These are phyloP conservation scores for Gallirallus australis DNA, from an alignment of 2,797 vertebrate species.

Conservation along the genomic window DNA sequence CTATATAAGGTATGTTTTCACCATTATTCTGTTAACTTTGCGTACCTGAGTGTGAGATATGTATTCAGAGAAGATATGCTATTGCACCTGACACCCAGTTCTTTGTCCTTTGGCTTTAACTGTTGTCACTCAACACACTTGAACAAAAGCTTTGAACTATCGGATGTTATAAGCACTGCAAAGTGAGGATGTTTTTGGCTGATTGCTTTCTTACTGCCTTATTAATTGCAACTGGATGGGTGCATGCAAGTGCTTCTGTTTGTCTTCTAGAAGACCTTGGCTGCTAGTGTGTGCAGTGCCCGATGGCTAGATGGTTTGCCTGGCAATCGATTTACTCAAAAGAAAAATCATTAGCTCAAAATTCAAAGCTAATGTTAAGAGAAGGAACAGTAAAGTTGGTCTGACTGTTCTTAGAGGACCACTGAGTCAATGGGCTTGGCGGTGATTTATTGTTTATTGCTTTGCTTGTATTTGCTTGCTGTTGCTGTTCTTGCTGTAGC, in stretches of 20 bases:
- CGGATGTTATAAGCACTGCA: neutral
- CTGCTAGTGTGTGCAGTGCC: neutral
- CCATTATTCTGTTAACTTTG: neutral
- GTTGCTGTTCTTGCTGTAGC: neutral
- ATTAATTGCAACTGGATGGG: neutral
- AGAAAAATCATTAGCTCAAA: neutral
- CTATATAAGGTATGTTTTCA: neutral
- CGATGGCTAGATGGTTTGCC: neutral
- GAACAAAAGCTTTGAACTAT: neutral
- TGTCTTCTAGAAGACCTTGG: neutral
- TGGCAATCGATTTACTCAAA: neutral
- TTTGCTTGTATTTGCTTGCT: neutral
- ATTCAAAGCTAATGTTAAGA: neutral
- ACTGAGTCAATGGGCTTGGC: neutral
- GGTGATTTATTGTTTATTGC: neutral
- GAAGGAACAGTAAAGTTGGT: neutral
- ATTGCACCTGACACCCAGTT: neutral
- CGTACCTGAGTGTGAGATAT: fast-evolving
- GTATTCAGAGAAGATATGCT: neutral
- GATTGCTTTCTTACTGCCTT: neutral
- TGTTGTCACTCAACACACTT: neutral
- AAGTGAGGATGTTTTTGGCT: neutral
- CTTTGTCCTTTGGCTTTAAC: neutral
- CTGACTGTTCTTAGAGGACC: neutral
- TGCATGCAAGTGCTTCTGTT: neutral